Evolutionary conservation across 2,797 vertebrate species (phyloP).

Genomic region (Spatula clypeata): DNA sequence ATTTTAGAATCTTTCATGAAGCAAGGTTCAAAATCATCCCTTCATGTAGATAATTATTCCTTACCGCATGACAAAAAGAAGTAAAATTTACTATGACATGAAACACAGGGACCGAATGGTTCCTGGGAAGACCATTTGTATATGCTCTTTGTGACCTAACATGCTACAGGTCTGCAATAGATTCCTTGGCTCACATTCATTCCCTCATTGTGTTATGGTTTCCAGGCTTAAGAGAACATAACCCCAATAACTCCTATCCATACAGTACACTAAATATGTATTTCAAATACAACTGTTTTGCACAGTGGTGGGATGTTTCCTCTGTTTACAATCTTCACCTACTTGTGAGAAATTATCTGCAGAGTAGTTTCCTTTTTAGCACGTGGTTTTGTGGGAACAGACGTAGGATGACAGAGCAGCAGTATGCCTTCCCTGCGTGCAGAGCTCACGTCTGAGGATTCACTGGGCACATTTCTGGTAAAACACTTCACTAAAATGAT

Average conservation of each 20-base stretch:
- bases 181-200: not conserved
- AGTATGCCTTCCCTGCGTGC: not conserved
- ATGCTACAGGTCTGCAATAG: not conserved
- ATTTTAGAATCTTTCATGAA: not conserved
- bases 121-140: not conserved
- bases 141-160: not conserved
- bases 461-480: not conserved
- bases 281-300: not conserved
- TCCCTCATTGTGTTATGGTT: not conserved
- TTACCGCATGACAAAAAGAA: not conserved
- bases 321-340: not conserved
- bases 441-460: not conserved
- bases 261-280: not conserved
- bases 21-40: not conserved
- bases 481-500: not conserved
- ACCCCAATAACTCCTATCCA: not conserved
- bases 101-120: not conserved
- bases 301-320: not conserved
- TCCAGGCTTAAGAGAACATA: not conserved
- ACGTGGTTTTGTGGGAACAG: not conserved
- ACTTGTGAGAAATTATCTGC: not conserved
- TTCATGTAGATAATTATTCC: no score
- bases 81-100: not conserved
- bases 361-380: not conserved
- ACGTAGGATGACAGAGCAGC: not conserved